phyloP scores from a whole-genome alignment of 2,797 vertebrate genomes.

The Gila robusta region DNA sequence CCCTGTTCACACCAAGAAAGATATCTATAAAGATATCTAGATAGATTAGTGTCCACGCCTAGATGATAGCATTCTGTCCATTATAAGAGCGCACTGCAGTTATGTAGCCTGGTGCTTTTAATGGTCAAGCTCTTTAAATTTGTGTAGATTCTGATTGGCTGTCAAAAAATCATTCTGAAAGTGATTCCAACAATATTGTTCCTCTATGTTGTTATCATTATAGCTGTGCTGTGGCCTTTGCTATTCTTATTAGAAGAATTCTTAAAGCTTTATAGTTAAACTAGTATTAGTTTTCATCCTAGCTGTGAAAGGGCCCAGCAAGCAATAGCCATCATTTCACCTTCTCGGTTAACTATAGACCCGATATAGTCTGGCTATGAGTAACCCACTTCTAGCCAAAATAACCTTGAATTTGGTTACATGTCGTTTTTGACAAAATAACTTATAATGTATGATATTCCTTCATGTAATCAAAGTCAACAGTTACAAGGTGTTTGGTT shows the following conservation, averaged over 20 bases:
- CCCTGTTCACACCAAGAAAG: not conserved
- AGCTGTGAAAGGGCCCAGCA: not conserved
- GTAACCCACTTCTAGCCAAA: too few species aligned
- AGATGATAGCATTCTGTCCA: not conserved
- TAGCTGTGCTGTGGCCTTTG: not conserved
- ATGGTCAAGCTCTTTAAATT: not conserved
- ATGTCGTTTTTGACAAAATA: too few species aligned
- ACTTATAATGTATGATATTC: too few species aligned
- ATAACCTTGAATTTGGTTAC: too few species aligned
- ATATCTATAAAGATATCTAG: not conserved
- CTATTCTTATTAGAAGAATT: not conserved
- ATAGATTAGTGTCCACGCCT: not conserved
- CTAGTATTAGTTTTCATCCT: not conserved
- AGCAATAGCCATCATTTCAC: too few species aligned
- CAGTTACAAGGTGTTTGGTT: too few species aligned
- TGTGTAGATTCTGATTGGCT: not conserved
- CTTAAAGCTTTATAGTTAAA: not conserved
- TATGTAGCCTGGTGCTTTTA: not conserved
- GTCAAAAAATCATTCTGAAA: not conserved
- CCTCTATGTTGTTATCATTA: not conserved
- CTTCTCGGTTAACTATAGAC: too few species aligned
- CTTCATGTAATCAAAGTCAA: too few species aligned
- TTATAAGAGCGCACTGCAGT: not conserved
- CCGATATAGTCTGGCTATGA: too few species aligned
- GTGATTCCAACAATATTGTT: not conserved